These are phyloP conservation scores for Lepidurus packardi DNA, from an alignment of 1,140 invertebrate species.

Conservation along the genomic window DNA sequence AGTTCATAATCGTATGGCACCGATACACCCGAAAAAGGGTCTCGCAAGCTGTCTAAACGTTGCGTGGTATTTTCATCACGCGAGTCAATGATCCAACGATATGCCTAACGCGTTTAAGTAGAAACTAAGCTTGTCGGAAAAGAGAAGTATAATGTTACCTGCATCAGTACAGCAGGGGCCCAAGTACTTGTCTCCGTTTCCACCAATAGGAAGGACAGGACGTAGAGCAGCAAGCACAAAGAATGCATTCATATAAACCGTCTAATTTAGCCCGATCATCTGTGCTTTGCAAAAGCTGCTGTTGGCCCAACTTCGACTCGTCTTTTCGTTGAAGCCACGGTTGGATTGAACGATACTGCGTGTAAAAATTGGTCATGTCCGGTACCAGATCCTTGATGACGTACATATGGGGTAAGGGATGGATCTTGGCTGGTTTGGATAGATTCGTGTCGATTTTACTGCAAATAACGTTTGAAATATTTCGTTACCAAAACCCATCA, in stretches of 20 bases:
- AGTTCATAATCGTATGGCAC: slow-evolving; percentile 99
- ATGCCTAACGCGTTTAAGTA: slow-evolving; percentile 50
- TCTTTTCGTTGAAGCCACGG: slow-evolving; percentile 85
- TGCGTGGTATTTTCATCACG: slow-evolving; percentile 78
- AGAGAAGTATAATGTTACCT: slow-evolving; percentile 48
- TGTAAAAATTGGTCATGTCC: slow-evolving; percentile 90
- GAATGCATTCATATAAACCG: slow-evolving; percentile 93
- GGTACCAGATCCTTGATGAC: slow-evolving; percentile 96
- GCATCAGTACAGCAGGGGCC: slow-evolving; percentile 95
- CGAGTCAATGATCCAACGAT: slow-evolving; percentile 96
- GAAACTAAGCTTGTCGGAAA: neutral
- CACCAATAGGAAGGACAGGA: slow-evolving; percentile 97
- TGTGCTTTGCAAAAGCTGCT: slow-evolving; percentile 79
- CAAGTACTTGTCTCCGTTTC: slow-evolving; percentile 93
- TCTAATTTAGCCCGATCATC: slow-evolving; percentile 89
- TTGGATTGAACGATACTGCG: slow-evolving; percentile 88
- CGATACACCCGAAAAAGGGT: slow-evolving; percentile 92
- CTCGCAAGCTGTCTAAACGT: slow-evolving; percentile 73
- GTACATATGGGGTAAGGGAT: slow-evolving; percentile 97
- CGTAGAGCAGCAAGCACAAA: slow-evolving; percentile 96
- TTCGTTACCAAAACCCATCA: slow-evolving; percentile 16
- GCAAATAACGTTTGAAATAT: slow-evolving; percentile 36
- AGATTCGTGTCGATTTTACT: slow-evolving; percentile 84
- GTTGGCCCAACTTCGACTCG: slow-evolving; percentile 60
- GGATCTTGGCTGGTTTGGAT: slow-evolving; percentile 76